These are phyloP conservation scores for Carassius gibelio DNA, from an alignment of 2,113 vertebrate species.

Conservation along the genomic window DNA sequence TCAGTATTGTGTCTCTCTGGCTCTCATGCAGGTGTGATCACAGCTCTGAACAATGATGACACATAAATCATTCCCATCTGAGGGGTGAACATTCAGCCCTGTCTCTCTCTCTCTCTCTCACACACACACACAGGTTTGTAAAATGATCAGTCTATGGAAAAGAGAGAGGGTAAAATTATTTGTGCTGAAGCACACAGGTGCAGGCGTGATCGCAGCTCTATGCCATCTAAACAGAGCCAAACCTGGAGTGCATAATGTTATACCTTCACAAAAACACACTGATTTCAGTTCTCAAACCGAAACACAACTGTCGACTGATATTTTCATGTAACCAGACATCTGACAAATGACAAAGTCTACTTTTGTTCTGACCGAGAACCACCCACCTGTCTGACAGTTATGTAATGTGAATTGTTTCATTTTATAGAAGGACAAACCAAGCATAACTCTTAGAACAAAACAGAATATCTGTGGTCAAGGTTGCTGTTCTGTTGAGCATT, in stretches of 20 bases:
- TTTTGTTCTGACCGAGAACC: background rate
- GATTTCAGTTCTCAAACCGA: background rate
- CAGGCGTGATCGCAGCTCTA: background rate
- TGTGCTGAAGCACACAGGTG: constrained; percentile 9
- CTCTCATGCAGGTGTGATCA: constrained; percentile 26
- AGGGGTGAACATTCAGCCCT: background rate
- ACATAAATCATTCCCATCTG: constrained; percentile 31
- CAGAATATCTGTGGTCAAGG: background rate
- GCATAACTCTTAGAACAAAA: background rate
- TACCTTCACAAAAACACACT: background rate
- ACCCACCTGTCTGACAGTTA: background rate
- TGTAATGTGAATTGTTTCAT: background rate
- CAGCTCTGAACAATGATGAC: constrained; percentile 24
- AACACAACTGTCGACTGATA: background rate
- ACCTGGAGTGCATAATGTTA: background rate
- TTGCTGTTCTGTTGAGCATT: background rate
- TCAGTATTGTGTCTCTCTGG: constrained; percentile 4
- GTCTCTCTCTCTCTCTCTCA: background rate
- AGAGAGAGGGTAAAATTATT: background rate
- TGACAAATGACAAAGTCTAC: background rate
- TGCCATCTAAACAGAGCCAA: background rate
- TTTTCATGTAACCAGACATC: background rate
- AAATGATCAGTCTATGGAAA: constrained; percentile 5
- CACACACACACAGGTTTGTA: constrained; percentile 4
- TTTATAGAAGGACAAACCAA: background rate